Evolutionary conservation across 2,113 vertebrate genomes (phyloP).

Genomic region (Crotalus viridis): DNA sequence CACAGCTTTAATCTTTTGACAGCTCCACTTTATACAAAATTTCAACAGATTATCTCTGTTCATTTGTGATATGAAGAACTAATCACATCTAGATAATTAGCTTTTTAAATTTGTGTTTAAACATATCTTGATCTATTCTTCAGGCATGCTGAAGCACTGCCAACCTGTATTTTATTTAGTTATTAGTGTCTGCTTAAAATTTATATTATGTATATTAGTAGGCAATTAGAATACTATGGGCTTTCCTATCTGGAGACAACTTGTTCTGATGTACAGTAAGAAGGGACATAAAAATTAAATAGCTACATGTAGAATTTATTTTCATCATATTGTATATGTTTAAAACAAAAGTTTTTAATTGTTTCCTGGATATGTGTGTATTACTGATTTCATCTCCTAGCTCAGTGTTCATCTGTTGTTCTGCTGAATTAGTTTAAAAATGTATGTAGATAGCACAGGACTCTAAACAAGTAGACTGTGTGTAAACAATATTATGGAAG

Average conservation of each 20-base stretch:
- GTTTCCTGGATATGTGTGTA: background rate
- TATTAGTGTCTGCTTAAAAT: slow-evolving; percentile 55
- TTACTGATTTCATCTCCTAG: background rate
- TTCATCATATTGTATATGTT: background rate
- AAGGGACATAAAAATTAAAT: slow-evolving; percentile 46
- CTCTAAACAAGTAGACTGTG: background rate
- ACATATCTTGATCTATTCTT: slow-evolving; percentile 41
- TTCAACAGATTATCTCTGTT: slow-evolving; percentile 20
- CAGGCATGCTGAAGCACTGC: slow-evolving; percentile 36
- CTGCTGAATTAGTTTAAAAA: background rate
- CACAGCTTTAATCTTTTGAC: background rate
- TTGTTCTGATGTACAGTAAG: slow-evolving; percentile 41
- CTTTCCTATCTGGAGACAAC: slow-evolving; percentile 24
- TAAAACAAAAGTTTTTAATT: slow-evolving; percentile 3
- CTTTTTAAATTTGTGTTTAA: slow-evolving; percentile 35
- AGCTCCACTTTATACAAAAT: background rate
- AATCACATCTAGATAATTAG: slow-evolving; percentile 22
- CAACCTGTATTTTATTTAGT: slow-evolving; percentile 59
- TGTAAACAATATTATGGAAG: background rate
- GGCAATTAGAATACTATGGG: slow-evolving; percentile 59
- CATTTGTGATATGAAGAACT: background rate
- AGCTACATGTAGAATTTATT: slow-evolving; percentile 27
- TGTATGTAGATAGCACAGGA: background rate
- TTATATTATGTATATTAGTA: slow-evolving; percentile 53
- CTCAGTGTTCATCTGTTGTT: background rate